These are phyloP conservation scores for Plusia festucae DNA, from an alignment of 2,888 invertebrate genomes.

Conservation along the genomic window DNA sequence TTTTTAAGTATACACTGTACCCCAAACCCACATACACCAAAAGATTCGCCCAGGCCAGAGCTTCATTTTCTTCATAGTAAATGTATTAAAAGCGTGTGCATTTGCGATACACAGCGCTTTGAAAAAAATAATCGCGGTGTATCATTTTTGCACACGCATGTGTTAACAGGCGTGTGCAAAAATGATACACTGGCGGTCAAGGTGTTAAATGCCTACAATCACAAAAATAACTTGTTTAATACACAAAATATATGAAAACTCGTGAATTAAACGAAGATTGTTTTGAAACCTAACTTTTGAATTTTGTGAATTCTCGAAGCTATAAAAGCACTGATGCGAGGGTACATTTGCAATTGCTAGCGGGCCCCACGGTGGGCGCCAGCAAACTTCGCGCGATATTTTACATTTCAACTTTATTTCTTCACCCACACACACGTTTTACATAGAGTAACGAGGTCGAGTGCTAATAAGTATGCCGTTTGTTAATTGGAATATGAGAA, in stretches of 20 bases:
- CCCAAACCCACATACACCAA: too few relatives aligned
- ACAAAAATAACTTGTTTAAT: constrained; percentile 35
- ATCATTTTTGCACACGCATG: too few relatives aligned
- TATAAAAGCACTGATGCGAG: constrained; percentile 74
- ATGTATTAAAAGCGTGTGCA: too few relatives aligned
- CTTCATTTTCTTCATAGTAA: too few relatives aligned
- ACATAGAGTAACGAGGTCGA: constrained; percentile 53
- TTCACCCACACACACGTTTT: constrained; percentile 47
- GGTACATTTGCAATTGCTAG: constrained; percentile 70
- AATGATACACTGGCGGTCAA: too few relatives aligned
- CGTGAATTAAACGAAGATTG: constrained; percentile 68
- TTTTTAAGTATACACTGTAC: too few relatives aligned
- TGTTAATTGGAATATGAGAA: constrained; percentile 56
- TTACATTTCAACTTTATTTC: constrained; percentile 58
- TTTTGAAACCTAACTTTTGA: constrained; percentile 67
- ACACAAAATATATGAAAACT: constrained; percentile 50
- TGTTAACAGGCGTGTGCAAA: too few relatives aligned
- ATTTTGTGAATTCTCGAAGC: constrained; percentile 66
- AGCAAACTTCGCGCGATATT: constrained; percentile 67
- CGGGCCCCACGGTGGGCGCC: constrained; percentile 70
- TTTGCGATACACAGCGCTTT: too few relatives aligned
- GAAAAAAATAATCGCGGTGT: too few relatives aligned
- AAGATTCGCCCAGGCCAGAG: too few relatives aligned
- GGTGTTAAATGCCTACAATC: too few relatives aligned
- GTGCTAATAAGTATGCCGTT: constrained; percentile 54